phyloP scores from a whole-genome alignment of 2,888 invertebrate species.

The Polymixis lichenea region DNA sequence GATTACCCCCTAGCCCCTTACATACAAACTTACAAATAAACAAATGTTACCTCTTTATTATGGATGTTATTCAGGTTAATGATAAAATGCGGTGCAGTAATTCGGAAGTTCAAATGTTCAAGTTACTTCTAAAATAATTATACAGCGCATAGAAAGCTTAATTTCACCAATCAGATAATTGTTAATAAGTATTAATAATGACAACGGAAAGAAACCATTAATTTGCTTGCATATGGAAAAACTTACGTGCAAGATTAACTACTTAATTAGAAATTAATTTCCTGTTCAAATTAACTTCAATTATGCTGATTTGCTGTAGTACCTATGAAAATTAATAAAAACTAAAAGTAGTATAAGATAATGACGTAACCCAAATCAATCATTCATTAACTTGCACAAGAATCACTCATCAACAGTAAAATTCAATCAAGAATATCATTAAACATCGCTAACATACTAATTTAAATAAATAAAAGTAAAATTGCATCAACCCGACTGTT shows the following conservation, averaged over 20 bases:
- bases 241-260: neutral
- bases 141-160: too few relatives aligned
- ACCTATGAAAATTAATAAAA: neutral
- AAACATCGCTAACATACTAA: slow-evolving; percentile 34
- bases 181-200: neutral
- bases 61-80: neutral
- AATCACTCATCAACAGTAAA: slow-evolving; percentile 45
- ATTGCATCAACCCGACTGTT: slow-evolving; percentile 53
- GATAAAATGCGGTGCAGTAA: too few relatives aligned
- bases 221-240: neutral
- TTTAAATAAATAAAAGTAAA: slow-evolving; percentile 63
- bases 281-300: slow-evolving; percentile 21
- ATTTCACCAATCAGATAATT: neutral
- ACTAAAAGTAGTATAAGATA: neutral
- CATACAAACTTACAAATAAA: too few relatives aligned
- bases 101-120: too few relatives aligned
- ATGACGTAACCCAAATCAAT: slow-evolving; percentile 24
- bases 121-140: neutral
- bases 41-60: neutral
- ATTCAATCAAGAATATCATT: slow-evolving; percentile 46
- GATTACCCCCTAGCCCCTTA: too few relatives aligned
- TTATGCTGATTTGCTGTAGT: neutral
- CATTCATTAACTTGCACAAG: slow-evolving; percentile 34
- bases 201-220: neutral
- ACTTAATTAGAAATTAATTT: slow-evolving; percentile 17